Percentiles rank a stretch among this genome's conserved stretches.
phyloP scores from a whole-genome alignment of 2,888 invertebrate species.

The Biston stratarius region DNA sequence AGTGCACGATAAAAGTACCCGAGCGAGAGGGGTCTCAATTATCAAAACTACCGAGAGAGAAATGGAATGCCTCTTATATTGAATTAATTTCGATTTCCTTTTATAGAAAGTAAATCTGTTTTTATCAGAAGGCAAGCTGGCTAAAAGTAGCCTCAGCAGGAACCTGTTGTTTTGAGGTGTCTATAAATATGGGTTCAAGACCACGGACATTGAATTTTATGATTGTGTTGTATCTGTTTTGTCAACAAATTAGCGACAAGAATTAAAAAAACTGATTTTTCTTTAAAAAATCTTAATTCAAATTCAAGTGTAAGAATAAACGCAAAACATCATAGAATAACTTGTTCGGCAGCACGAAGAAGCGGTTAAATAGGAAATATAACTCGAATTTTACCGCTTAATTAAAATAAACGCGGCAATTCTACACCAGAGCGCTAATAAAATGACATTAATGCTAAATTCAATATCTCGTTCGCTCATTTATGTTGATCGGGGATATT shows the following conservation, averaged over 20 bases:
- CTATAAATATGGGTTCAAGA: conserved; percentile 8
- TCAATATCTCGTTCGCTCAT: conserved; percentile 38
- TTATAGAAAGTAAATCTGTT: conserved; percentile 84
- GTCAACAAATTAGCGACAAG: background rate
- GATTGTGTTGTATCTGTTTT: conserved; percentile 4
- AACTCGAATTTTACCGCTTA: conserved; percentile 20
- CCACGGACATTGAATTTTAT: conserved; percentile 2
- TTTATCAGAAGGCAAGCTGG: conserved; percentile 66
- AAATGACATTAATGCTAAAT: conserved; percentile 40
- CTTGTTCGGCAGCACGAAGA: background rate
- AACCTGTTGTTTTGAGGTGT: conserved; percentile 56
- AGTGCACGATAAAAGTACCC: conserved; percentile 70
- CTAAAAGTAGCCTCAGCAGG: conserved; percentile 56
- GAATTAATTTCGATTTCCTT: conserved; percentile 85
- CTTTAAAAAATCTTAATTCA: no score
- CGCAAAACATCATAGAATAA: background rate
- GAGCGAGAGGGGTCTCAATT: conserved; percentile 68
- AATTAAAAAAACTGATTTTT: no score
- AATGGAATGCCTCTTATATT: conserved; percentile 80
- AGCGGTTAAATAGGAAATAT: conserved; percentile 12
- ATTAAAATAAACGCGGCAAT: conserved; percentile 48
- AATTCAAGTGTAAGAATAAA: background rate
- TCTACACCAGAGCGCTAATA: conserved; percentile 44
- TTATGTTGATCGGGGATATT: conserved; percentile 32
- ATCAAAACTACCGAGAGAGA: conserved; percentile 80